Conservation (phyloP, 2,113 vertebrate genomes). For the Protomyctophum bolini region DNA sequence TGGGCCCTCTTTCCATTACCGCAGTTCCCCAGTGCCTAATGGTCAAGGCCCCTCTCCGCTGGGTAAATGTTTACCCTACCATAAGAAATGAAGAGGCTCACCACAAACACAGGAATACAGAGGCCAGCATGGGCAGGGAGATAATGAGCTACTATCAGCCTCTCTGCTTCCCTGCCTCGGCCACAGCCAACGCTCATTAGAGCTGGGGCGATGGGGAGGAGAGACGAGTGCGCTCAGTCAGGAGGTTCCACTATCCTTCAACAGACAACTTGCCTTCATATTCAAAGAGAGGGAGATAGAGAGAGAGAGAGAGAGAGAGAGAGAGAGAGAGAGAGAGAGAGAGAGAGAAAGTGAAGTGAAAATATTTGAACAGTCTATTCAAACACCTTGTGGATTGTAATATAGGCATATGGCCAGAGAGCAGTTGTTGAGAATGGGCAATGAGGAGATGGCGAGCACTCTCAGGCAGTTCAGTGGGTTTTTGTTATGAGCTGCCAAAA, state of each 20-base stretch:
- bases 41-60: slow-evolving; percentile 63
- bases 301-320: background rate
- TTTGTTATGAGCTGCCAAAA: slow-evolving; percentile 78
- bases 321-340: too few species aligned
- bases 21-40: slow-evolving; percentile 67
- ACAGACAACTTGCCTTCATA: slow-evolving; percentile 56
- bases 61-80: slow-evolving; percentile 73
- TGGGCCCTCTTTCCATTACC: slow-evolving; percentile 70
- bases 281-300: slow-evolving; percentile 53
- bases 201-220: slow-evolving; percentile 63
- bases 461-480: slow-evolving; percentile 59
- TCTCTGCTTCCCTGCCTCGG: slow-evolving; percentile 53
- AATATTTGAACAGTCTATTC: slow-evolving; percentile 87
- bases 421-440: slow-evolving; percentile 84
- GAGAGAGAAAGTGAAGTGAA: slow-evolving; percentile 61
- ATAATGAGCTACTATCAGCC: slow-evolving; percentile 76
- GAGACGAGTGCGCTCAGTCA: slow-evolving; percentile 67
- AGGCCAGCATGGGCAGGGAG: slow-evolving; percentile 62
- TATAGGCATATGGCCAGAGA: slow-evolving; percentile 76
- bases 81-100: slow-evolving; percentile 62
- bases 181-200: slow-evolving; percentile 73
- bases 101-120: slow-evolving; percentile 59
- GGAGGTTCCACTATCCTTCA: slow-evolving; percentile 51
- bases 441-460: slow-evolving; percentile 75
- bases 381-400: slow-evolving; percentile 81